phyloP scores from a whole-genome alignment of 2,113 vertebrate genomes.

The Haemorhous mexicanus region DNA sequence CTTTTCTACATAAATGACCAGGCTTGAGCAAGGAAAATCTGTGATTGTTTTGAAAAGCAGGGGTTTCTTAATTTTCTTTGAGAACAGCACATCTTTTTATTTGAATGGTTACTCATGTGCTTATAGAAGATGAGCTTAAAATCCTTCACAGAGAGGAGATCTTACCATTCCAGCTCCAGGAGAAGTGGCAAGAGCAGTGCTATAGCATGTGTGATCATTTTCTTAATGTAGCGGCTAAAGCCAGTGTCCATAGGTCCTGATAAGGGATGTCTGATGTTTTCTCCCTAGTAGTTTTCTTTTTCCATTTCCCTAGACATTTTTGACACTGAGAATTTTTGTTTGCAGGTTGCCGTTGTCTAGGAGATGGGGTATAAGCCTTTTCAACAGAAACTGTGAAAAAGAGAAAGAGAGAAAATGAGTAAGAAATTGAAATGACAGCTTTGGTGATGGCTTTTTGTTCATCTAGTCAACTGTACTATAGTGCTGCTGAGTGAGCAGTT shows the following conservation, averaged over 20 bases:
- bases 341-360: not conserved
- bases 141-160: not conserved
- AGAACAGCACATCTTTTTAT: not conserved
- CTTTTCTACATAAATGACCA: not conserved
- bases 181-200: not conserved
- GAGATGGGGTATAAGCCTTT: not conserved
- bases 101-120: not conserved
- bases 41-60: not conserved
- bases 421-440: conserved; percentile 10
- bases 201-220: not conserved
- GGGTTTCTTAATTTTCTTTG: not conserved
- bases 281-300: not conserved
- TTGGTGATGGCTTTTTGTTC: not conserved
- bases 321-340: not conserved
- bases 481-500: not conserved
- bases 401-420: not conserved
- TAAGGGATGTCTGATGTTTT: not conserved
- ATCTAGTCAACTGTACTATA: not conserved
- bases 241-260: not conserved
- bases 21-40: not conserved
- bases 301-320: not conserved
- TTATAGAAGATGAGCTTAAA: not conserved
- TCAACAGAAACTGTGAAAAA: not conserved
- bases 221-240: not conserved
- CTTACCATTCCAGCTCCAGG: not conserved